These are phyloP conservation scores for Drosophila kanekoi DNA, from an alignment of 2,888 invertebrate genomes.

Conservation along the genomic window DNA sequence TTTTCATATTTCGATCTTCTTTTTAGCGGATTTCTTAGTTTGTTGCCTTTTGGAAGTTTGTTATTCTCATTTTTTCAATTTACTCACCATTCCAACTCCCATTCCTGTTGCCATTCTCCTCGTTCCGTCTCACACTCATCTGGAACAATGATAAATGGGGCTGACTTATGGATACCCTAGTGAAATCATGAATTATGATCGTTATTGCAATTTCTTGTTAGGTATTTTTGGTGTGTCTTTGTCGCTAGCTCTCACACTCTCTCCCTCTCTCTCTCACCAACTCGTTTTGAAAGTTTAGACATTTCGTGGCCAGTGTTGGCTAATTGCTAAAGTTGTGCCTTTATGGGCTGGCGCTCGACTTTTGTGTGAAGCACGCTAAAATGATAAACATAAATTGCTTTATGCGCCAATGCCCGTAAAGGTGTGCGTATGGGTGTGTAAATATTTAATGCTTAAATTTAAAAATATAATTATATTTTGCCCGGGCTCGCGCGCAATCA, in stretches of 20 bases:
- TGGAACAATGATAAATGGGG: constrained; percentile 71
- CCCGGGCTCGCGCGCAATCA: constrained; percentile 52
- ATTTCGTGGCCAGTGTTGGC: constrained; percentile 34
- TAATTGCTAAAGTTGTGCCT: constrained; percentile 57
- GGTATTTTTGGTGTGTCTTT: neutral
- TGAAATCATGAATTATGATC: constrained; percentile 64
- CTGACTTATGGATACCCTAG: constrained; percentile 48
- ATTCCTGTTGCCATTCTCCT: neutral
- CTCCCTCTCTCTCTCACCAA: neutral
- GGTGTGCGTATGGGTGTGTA: constrained; percentile 36
- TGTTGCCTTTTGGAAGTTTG: neutral
- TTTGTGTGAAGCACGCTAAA: constrained; percentile 29
- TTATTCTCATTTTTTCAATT: constrained; percentile 42
- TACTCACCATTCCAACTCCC: constrained; percentile 14
- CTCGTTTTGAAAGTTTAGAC: constrained; percentile 8
- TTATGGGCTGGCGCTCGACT: constrained; percentile 31
- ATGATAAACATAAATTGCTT: constrained; percentile 60
- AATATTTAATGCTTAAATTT: constrained; percentile 74
- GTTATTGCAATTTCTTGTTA: constrained; percentile 40
- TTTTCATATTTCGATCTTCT: no score
- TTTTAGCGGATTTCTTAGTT: no score
- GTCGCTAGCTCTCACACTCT: neutral
- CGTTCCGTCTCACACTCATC: constrained; percentile 62
- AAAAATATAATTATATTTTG: constrained; percentile 71
- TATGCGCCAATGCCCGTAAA: constrained; percentile 37